Base-by-base conservation (phyloP, 2,113 vertebrate genomes). In the Syngnathus floridae region DNA sequence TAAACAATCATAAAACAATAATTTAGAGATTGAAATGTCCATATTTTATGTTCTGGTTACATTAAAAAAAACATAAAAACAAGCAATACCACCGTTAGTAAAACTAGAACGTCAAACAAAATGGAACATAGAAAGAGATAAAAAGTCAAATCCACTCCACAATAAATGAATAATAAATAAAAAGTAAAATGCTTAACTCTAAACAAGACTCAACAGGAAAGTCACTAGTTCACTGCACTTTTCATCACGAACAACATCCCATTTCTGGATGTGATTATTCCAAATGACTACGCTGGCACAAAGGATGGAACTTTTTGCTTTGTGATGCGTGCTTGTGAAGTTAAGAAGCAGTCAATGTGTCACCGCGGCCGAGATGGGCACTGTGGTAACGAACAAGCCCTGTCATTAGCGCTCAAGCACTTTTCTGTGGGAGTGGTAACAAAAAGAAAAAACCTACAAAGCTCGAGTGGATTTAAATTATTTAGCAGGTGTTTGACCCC, bases 321-420 rank as follows among this genome's bases (percentile, higher is more conserved):
- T 77, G 81, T 67, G 72, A 87, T 83, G 74, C 79, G 78, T 89
- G 84, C 79, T 88, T 86, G 84, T 77, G 78, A 82, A 80, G 81
- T 89, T 86, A 86, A 79, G 79, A 81, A 79, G 75, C 76, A 76
- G 73, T 89, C 85, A 88, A 90, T 87, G 87, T 86, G 87, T 90
- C 88, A 84, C 74, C 68, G 48, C 60, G 56, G 52, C 45, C 62
- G 63, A 77, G 80, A 80, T 70, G 80, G 75, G 71, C 74, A 68
- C 70, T 78, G 40, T 54, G 75, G 77, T 72, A 70, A 65, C 40
- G 38, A 73, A 67, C 79, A 72, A 73, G 57, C 41, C 59, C 61
- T 65, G 73, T 62, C 71, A 73, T 82, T 81, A 82, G 69, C 59
- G 22, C 69, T 68, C 62, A 62, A 65, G 70, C 60, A 74, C 64